Base-by-base conservation (phyloP, 2,797 vertebrate genomes). In the Lates japonicus region DNA sequence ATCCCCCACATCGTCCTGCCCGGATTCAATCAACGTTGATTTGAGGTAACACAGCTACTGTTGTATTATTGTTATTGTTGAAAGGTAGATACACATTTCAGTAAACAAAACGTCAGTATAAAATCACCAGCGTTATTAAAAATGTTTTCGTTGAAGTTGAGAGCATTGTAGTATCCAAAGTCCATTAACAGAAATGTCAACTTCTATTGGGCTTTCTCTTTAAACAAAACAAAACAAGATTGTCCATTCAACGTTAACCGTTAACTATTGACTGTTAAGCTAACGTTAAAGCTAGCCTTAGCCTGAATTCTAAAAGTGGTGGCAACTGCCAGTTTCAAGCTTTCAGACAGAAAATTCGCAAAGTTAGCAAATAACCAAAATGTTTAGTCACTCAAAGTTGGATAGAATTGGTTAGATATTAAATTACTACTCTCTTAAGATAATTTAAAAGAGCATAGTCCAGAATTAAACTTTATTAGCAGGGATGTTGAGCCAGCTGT, bases 1-100 rank as follows among this genome's bases (percentile, higher is more conserved):
- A 69, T 64, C 92, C 90, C 94, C 87, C 90, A 87, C 80, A 25
- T n/a, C 69, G 84, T 58, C 82, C 86, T 52, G 88, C 41, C 80
- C 61, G 63, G 79, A 83, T 70, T 81, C 80, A 78, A 81, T 87
- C 85, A 85, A 7, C 3, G 29, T 4, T 73, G 85, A 86, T 79
- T 71, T 54, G 3, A 73, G 35, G 7, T 39, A 16, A 1, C 42
- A 2, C 39, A 55, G 37, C 7, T 20, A 1, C 52, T 60, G 14
- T 22, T 76, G n/a, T 46, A 41, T 55, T 46, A n/a, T n/a, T n/a
- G n/a, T n/a, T n/a, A 33, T 20, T 39, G 20, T 37, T 51, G 22
- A 54, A 48, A 19, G 17, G 17, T 37, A 22, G 59, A 20, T 20
- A 0, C 17, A 31, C 12, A 6, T 6, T 29, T 29, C 35, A 35